Conservation (phyloP, 2,113 vertebrate genomes). For the Solea senegalensis region DNA sequence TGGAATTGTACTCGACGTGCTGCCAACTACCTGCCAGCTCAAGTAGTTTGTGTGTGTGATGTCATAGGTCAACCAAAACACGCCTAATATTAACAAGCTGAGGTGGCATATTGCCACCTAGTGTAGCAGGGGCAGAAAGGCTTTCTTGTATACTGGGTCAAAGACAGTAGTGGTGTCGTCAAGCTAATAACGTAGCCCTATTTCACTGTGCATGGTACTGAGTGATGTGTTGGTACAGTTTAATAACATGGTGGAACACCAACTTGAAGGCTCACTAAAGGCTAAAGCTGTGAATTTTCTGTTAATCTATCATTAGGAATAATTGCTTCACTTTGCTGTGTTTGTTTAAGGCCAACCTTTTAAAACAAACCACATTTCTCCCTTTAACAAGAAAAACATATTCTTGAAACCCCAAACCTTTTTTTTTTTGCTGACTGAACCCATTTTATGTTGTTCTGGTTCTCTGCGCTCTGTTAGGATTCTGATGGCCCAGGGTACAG, state of each 20-base stretch:
- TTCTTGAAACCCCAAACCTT: conserved; percentile 7
- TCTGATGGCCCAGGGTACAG: conserved; percentile 56
- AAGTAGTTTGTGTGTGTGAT: too few relatives aligned
- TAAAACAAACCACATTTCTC: conserved; percentile 35
- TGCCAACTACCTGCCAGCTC: too few relatives aligned
- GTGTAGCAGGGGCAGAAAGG: too few relatives aligned
- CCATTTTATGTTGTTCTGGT: conserved; percentile 51
- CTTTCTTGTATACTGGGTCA: too few relatives aligned
- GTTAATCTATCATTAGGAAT: conserved; percentile 52
- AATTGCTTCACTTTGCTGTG: conserved; percentile 41
- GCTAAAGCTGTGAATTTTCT: conserved; percentile 26
- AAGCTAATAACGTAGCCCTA: too few relatives aligned
- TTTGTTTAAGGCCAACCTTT: conserved; percentile 42
- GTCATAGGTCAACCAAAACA: too few relatives aligned
- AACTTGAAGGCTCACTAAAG: conserved; percentile 6
- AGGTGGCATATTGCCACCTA: too few relatives aligned
- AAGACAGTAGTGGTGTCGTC: too few relatives aligned
- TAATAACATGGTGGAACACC: conserved; percentile 63
- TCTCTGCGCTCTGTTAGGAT: conserved; percentile 49
- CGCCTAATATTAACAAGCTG: too few relatives aligned
- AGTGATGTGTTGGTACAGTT: conserved; percentile 48
- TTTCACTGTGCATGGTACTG: too few relatives aligned
- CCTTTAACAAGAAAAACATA: conserved; percentile 48
- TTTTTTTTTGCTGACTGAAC: conserved; percentile 12
- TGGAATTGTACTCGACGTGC: too few relatives aligned